Conservation (phyloP, 2,113 vertebrate genomes). For the Platysternon megacephalum region DNA sequence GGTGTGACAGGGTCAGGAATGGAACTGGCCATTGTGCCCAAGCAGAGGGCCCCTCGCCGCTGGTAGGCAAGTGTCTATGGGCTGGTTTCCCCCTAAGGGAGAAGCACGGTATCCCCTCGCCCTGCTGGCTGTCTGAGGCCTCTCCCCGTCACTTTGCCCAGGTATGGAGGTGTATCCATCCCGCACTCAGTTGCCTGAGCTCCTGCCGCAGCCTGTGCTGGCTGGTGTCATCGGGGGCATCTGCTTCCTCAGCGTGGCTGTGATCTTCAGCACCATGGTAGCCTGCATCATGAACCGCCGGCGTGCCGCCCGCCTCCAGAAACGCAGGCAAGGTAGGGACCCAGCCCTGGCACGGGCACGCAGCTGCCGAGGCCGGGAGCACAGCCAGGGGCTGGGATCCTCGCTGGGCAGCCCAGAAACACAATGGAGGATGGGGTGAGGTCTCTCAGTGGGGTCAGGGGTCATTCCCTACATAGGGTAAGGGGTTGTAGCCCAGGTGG, state of each 20-base stretch:
- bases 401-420: not conserved
- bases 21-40: not conserved
- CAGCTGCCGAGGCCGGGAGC: not conserved
- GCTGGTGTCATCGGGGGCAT: constrained; percentile 91
- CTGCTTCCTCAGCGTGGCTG: constrained; percentile 91
- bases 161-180: constrained; percentile 93
- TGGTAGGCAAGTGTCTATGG: not conserved
- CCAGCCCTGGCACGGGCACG: not conserved
- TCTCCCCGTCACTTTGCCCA: constrained; percentile 44
- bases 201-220: constrained; percentile 88
- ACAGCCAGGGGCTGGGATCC: not conserved
- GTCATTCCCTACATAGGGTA: not conserved
- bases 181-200: constrained; percentile 85
- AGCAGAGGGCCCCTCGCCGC: not conserved
- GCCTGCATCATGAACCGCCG: constrained; percentile 91
- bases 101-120: not conserved
- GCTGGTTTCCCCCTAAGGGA: not conserved
- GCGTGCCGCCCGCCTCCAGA: constrained; percentile 70
- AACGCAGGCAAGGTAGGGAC: constrained; percentile 77
- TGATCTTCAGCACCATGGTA: constrained; percentile 88
- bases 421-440: not conserved
- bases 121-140: not conserved
- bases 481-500: not conserved
- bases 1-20: not conserved
- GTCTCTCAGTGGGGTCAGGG: not conserved